Percentiles rank a stretch among this genome's conserved stretches.
phyloP scores from a whole-genome alignment of 2,888 invertebrate genomes.

The Melieria omissa region DNA sequence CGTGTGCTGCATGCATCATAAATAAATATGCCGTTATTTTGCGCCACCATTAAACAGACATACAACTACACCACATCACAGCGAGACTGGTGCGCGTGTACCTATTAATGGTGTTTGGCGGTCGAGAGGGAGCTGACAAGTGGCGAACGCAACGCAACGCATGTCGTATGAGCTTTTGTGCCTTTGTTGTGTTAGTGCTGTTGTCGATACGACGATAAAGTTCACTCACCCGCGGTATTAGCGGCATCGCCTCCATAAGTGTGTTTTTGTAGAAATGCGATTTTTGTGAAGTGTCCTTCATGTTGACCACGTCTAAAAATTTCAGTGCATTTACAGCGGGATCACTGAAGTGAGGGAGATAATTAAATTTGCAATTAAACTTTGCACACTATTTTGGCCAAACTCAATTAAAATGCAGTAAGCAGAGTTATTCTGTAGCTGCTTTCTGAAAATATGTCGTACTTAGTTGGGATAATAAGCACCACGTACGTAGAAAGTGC shows the following conservation, averaged over 20 bases:
- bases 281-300: slow-evolving; percentile 91
- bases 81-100: background rate
- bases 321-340: slow-evolving; percentile 91
- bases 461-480: too few relatives aligned
- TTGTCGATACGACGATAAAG: background rate
- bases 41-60: slow-evolving; percentile 5
- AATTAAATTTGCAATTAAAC: background rate
- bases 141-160: background rate
- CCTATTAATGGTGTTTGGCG: background rate
- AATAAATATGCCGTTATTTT: slow-evolving; percentile 21
- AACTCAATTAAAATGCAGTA: too few relatives aligned
- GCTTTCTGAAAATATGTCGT: too few relatives aligned
- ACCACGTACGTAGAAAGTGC: too few relatives aligned
- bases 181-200: background rate
- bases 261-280: slow-evolving; percentile 89
- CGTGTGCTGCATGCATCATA: slow-evolving; percentile 13
- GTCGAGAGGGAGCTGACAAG: too few relatives aligned
- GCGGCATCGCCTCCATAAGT: slow-evolving; percentile 86
- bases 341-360: slow-evolving; percentile 72
- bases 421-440: too few relatives aligned
- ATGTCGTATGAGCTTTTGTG: background rate
- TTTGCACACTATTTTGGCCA: background rate
- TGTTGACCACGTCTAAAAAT: slow-evolving; percentile 90
- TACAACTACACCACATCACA: background rate
- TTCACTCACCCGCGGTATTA: slow-evolving; percentile 83